Conservation (phyloP, 2,888 invertebrate genomes). For the Rotaria sp. region DNA sequence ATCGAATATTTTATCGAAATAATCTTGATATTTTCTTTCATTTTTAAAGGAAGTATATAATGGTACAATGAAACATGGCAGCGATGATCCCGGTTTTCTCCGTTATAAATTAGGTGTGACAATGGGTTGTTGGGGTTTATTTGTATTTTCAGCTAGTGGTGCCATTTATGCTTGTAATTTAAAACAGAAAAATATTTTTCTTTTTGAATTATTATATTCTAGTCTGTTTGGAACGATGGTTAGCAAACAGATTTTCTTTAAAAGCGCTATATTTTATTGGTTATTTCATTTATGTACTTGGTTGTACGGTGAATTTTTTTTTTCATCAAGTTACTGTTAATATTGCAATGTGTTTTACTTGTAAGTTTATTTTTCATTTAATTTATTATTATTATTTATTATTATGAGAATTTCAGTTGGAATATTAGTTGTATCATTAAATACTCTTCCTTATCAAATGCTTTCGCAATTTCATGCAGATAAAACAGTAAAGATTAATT, state of each 20-base stretch:
- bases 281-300: background rate
- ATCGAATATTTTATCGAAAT: background rate
- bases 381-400: background rate
- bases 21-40: background rate
- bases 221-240: constrained; percentile 6
- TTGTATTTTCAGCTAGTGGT: constrained; percentile 29
- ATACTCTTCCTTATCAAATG: constrained; percentile 39
- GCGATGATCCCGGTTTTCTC: constrained; percentile 14
- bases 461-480: constrained; percentile 38
- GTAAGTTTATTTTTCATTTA: background rate
- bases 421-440: constrained; percentile 34
- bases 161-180: constrained; percentile 34
- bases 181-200: background rate
- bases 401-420: constrained; percentile 28
- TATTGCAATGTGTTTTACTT: background rate
- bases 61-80: constrained; percentile 18
- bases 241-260: background rate
- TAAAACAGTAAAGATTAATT: background rate
- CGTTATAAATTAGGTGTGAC: constrained; percentile 36
- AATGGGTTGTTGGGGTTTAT: constrained; percentile 40
- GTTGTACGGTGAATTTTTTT: background rate
- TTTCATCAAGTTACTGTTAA: background rate
- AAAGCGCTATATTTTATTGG: background rate
- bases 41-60: constrained; percentile 16
- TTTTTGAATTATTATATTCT: background rate